These are phyloP conservation scores for Lepidotrigona ventralis DNA, from an alignment of 1,140 invertebrate genomes.

Conservation along the genomic window DNA sequence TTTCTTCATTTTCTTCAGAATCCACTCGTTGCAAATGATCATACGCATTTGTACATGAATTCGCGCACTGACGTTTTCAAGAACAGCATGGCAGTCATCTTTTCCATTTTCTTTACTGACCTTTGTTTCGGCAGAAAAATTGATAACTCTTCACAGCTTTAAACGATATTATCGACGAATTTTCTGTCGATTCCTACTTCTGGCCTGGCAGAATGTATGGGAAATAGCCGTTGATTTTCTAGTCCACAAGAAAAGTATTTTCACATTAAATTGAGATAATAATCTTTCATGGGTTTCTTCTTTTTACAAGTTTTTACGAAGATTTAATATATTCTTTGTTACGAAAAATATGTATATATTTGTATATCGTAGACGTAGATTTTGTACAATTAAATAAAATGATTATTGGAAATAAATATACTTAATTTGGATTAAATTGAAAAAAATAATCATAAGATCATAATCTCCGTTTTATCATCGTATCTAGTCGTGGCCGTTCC, in stretches of 20 bases:
- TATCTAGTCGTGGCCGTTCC: too few species aligned
- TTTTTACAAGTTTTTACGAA: not conserved
- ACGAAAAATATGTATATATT: not conserved
- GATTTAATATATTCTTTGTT: not conserved
- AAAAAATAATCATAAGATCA: not conserved
- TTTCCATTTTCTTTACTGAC: too few species aligned
- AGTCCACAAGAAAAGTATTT: too few species aligned
- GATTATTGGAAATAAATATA: too few species aligned
- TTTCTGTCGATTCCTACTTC: not conserved
- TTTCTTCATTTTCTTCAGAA: not conserved
- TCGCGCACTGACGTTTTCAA: too few species aligned
- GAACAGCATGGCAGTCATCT: too few species aligned
- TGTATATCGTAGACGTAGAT: not conserved
- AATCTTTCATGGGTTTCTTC: not conserved
- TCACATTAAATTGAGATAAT: too few species aligned
- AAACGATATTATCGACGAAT: not conserved
- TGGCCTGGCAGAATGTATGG: not conserved
- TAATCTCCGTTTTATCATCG: too few species aligned
- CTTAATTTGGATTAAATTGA: not conserved
- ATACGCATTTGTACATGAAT: too few species aligned
- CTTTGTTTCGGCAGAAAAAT: too few species aligned
- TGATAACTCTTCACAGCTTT: not conserved
- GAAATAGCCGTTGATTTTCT: not conserved
- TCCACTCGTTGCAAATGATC: not conserved
- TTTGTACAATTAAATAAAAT: too few species aligned